Conservation (phyloP, 2,888 invertebrate genomes). For the Cosmia pyralina region DNA sequence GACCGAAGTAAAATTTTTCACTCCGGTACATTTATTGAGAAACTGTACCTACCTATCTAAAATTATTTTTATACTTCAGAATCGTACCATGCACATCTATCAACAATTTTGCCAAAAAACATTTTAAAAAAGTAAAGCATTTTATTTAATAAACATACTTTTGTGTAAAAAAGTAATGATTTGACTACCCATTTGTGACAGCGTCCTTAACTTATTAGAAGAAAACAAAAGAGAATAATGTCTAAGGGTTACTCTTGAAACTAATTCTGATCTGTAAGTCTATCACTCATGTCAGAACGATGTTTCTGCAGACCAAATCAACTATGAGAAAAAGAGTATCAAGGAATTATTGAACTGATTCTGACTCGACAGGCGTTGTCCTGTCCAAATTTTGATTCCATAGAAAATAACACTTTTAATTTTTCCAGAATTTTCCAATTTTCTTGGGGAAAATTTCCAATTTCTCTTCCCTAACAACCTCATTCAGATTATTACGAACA, state of each 20-base stretch:
- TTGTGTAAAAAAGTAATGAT: too few relatives aligned
- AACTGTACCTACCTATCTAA: too few relatives aligned
- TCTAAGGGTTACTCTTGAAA: background rate
- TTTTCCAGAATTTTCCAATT: background rate
- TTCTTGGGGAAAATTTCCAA: background rate
- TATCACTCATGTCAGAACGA: background rate
- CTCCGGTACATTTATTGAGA: too few relatives aligned
- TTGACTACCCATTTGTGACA: too few relatives aligned
- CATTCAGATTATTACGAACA: background rate
- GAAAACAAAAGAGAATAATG: background rate
- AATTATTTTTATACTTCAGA: too few relatives aligned
- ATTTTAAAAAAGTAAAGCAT: too few relatives aligned
- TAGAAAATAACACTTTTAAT: background rate
- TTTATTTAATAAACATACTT: too few relatives aligned
- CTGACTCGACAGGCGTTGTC: background rate
- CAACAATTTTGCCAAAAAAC: too few relatives aligned
- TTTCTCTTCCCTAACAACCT: background rate
- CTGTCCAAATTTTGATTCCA: background rate
- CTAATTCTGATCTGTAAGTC: background rate
- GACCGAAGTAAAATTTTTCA: too few relatives aligned
- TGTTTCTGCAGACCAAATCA: background rate
- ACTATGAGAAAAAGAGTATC: background rate
- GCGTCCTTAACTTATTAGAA: background rate
- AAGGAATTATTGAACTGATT: too few relatives aligned
- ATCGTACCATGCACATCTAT: too few relatives aligned